phyloP scores from a whole-genome alignment of 2,113 vertebrate genomes.

The Gobiocypris rarus region DNA sequence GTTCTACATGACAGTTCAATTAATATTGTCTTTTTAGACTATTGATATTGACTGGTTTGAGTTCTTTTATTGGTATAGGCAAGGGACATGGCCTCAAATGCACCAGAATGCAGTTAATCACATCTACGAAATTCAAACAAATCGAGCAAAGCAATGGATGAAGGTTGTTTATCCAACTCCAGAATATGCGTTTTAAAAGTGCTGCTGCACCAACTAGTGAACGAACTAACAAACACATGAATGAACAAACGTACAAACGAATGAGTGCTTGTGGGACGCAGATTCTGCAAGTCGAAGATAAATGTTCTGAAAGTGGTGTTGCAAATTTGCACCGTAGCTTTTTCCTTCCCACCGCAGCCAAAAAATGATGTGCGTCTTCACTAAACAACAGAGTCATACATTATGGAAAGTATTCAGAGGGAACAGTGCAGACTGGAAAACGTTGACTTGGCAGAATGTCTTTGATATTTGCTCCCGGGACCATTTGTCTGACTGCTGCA shows the following conservation, averaged over 20 bases:
- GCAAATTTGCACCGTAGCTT: slow-evolving; percentile 3
- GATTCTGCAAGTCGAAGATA: slow-evolving; percentile 16
- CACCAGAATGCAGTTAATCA: too few relatives aligned
- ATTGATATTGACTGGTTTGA: too few relatives aligned
- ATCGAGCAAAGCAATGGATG: background rate
- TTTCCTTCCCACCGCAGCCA: background rate
- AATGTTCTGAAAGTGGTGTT: slow-evolving; percentile 19
- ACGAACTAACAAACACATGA: background rate
- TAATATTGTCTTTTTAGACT: too few relatives aligned
- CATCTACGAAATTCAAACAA: too few relatives aligned
- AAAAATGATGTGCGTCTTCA: slow-evolving; percentile 18
- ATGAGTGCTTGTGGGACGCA: background rate
- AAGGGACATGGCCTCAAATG: too few relatives aligned
- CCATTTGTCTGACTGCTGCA: slow-evolving; percentile 39
- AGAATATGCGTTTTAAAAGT: background rate
- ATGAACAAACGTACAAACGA: background rate
- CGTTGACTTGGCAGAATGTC: slow-evolving; percentile 41
- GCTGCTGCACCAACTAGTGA: background rate
- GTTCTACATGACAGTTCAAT: too few relatives aligned
- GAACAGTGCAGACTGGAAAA: slow-evolving; percentile 26
- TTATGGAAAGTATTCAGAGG: slow-evolving; percentile 18
- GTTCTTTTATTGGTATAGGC: too few relatives aligned
- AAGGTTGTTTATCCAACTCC: background rate
- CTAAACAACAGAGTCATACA: slow-evolving; percentile 28
- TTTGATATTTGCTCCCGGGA: slow-evolving; percentile 48